These are phyloP conservation scores for Balaenoptera acutorostrata DNA, from an alignment of 2,113 vertebrate species.

Conservation along the genomic window DNA sequence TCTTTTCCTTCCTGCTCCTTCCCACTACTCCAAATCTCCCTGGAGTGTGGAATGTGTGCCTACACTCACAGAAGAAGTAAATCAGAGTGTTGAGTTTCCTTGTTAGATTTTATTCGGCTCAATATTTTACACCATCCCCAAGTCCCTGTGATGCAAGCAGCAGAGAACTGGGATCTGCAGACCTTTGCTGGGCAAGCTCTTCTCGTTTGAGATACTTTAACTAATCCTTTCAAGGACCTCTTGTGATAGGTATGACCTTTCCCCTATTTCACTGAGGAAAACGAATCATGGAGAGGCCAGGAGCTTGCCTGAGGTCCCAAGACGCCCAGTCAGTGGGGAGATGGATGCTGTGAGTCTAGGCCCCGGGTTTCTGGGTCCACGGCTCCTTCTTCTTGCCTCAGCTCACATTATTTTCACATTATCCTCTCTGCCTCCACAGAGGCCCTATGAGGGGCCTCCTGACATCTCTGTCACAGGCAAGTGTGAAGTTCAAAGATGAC, in stretches of 20 bases:
- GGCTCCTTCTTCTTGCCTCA: background rate
- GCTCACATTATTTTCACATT: background rate
- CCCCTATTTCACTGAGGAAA: background rate
- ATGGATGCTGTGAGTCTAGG: background rate
- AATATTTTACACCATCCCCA: background rate
- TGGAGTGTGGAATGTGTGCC: background rate
- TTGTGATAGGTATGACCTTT: background rate
- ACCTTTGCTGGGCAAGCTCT: background rate
- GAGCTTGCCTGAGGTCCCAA: background rate
- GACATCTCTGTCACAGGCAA: background rate
- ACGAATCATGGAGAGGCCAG: background rate
- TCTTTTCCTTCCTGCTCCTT: background rate
- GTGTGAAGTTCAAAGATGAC: background rate
- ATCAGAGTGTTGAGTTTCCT: background rate
- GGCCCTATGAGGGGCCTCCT: background rate
- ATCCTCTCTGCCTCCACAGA: background rate
- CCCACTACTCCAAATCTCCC: background rate
- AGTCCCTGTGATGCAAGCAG: background rate
- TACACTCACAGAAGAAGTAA: background rate
- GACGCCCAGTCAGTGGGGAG: background rate
- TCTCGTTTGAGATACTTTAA: background rate
- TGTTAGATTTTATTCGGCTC: background rate
- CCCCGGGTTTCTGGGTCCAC: rapidly evolving
- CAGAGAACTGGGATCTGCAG: background rate
- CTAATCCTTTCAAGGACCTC: background rate